Percentiles rank a stretch among this genome's conserved stretches.
These are phyloP conservation scores for Elymnias hypermnestra DNA, from an alignment of 1,140 invertebrate species.

Conservation along the genomic window DNA sequence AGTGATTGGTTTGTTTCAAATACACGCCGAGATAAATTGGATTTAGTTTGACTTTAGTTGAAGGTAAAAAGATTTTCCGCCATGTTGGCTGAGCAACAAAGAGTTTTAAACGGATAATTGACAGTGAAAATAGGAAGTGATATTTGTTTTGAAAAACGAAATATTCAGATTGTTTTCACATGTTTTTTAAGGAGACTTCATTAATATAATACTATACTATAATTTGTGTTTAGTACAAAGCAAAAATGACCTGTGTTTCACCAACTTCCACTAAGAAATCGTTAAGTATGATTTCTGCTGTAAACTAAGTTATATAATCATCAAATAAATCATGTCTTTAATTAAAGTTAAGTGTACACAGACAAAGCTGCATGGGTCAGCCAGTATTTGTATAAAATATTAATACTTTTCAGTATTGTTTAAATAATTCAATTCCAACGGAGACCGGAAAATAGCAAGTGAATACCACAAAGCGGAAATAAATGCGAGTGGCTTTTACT, in stretches of 20 bases:
- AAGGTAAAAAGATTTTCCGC: constrained; percentile 1
- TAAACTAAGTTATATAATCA: too few species aligned
- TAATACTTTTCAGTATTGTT: neutral
- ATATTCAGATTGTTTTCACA: neutral
- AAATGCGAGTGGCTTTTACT: constrained; percentile 6
- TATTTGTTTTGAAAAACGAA: neutral
- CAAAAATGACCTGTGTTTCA: too few species aligned
- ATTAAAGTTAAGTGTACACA: too few species aligned
- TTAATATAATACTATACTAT: too few species aligned
- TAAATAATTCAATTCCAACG: neutral
- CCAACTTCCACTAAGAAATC: too few species aligned
- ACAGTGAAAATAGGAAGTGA: neutral
- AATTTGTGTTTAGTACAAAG: too few species aligned
- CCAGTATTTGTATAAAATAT: neutral
- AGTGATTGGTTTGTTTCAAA: neutral
- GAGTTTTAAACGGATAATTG: neutral
- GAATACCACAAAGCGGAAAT: constrained; percentile 4
- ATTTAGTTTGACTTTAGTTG: neutral
- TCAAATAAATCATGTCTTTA: too few species aligned
- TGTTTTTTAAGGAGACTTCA: too few species aligned
- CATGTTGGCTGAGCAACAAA: neutral
- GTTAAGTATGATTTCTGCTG: too few species aligned
- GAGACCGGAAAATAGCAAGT: constrained; percentile 2
- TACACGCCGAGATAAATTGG: neutral
- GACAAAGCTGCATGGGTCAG: too few species aligned